phyloP scores from a whole-genome alignment of 2,113 vertebrate genomes.

The Erythrocercus mccallii region DNA sequence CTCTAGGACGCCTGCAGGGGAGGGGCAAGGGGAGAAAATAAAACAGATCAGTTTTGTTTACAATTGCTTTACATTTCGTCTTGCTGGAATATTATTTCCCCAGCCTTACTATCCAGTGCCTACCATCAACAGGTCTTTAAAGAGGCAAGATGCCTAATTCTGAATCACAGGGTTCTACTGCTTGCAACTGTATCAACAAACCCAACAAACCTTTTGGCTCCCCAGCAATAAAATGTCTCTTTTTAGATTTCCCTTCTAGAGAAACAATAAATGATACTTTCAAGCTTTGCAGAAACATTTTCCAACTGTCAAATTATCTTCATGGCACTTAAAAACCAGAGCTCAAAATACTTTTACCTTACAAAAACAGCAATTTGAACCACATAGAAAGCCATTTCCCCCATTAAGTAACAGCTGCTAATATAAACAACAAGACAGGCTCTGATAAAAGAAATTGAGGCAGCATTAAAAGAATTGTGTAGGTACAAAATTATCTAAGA shows the following conservation, averaged over 20 bases:
- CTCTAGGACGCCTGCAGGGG: slow-evolving; percentile 82
- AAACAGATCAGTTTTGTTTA: not conserved
- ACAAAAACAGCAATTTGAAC: not conserved
- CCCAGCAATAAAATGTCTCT: not conserved
- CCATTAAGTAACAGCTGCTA: not conserved
- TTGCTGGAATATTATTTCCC: not conserved
- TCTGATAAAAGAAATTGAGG: not conserved
- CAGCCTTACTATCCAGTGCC: not conserved
- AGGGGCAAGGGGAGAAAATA: not conserved
- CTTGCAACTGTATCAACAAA: not conserved
- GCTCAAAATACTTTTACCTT: not conserved
- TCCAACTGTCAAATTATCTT: not conserved
- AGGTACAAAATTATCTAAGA: not conserved
- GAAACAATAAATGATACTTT: not conserved
- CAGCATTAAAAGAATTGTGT: not conserved
- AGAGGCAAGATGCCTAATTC: not conserved
- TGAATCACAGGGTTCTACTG: not conserved
- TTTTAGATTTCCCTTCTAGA: not conserved
- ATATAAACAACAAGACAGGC: not conserved
- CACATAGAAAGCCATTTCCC: not conserved
- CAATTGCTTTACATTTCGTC: not conserved
- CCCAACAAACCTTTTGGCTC: not conserved
- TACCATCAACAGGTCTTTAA: not conserved
- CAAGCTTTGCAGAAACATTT: not conserved
- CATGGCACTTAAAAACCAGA: not conserved